These are phyloP conservation scores for Ascaphus truei DNA, from an alignment of 2,113 vertebrate genomes.

Conservation along the genomic window DNA sequence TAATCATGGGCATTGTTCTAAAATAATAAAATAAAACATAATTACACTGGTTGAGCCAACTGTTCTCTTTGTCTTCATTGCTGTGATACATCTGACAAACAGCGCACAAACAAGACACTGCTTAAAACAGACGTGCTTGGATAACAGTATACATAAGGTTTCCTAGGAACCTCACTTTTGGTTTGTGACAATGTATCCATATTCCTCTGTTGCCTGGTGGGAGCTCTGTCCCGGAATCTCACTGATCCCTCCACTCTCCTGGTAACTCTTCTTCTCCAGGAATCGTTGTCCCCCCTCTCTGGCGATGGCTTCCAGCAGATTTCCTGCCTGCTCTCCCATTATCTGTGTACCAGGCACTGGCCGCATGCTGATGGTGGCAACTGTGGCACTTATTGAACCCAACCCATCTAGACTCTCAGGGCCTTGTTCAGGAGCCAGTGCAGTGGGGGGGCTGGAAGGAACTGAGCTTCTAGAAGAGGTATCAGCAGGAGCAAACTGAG, in stretches of 20 bases:
- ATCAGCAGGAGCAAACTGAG: slow-evolving; percentile 7
- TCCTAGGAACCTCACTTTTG: slow-evolving; percentile 77
- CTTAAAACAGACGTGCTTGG: background rate
- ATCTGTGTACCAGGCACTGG: background rate
- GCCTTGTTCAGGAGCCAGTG: background rate
- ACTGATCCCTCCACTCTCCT: slow-evolving; percentile 2
- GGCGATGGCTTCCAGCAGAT: background rate
- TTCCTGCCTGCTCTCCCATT: background rate
- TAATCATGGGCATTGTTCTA: background rate
- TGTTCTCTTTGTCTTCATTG: background rate
- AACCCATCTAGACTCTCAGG: background rate
- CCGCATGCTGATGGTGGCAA: background rate
- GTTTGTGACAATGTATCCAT: slow-evolving; percentile 91
- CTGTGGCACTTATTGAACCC: background rate
- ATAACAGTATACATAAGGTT: background rate
- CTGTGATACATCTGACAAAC: background rate
- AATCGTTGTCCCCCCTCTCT: background rate
- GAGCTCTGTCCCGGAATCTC: slow-evolving; percentile 27
- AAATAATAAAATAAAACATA: slow-evolving; percentile 15
- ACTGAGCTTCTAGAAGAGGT: slow-evolving; percentile 33
- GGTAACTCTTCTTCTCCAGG: slow-evolving; percentile 50
- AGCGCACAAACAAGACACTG: background rate
- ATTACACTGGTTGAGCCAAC: slow-evolving; percentile 5
- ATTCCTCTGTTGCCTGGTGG: slow-evolving; percentile 67
- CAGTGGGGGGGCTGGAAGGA: background rate